Evolutionary conservation across 1,140 invertebrate species (phyloP).

Genomic region (Lordiphosa mommai): DNA sequence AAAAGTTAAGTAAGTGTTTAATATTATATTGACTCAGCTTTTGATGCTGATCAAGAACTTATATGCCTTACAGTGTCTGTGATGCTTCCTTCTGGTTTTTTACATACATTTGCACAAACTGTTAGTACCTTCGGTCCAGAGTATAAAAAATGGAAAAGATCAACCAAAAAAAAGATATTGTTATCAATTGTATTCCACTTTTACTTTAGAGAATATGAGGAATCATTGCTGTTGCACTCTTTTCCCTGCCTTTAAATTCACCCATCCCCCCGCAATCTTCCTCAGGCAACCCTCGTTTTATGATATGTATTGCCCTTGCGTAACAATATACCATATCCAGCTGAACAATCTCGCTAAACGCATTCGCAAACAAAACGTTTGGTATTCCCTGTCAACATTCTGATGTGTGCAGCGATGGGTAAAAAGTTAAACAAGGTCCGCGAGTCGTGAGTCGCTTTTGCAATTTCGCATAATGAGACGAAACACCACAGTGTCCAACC

Average conservation of each 20-base stretch:
- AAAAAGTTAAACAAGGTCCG: slow-evolving; percentile 46
- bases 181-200: neutral
- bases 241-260: neutral
- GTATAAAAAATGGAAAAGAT: no score
- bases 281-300: neutral
- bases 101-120: no score
- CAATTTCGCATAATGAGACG: slow-evolving; percentile 39
- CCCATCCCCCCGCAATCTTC: no score
- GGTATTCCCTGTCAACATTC: slow-evolving; percentile 17
- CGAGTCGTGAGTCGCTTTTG: slow-evolving; percentile 32
- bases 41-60: no score
- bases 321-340: slow-evolving; percentile 29
- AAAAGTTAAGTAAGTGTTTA: no score
- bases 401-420: slow-evolving; percentile 32
- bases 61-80: no score
- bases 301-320: slow-evolving; percentile 11
- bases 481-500: slow-evolving; percentile 6
- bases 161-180: no score
- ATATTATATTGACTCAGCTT: no score
- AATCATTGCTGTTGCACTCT: neutral
- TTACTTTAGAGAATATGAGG: neutral
- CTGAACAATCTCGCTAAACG: slow-evolving; percentile 55
- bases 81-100: no score
- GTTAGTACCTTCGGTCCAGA: no score
- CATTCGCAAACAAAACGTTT: slow-evolving; percentile 54